A percentile compares a stretch with the other conserved stretches of the same genome.
phyloP scores from a whole-genome alignment of 2,797 vertebrate species.

The Catharus ustulatus region DNA sequence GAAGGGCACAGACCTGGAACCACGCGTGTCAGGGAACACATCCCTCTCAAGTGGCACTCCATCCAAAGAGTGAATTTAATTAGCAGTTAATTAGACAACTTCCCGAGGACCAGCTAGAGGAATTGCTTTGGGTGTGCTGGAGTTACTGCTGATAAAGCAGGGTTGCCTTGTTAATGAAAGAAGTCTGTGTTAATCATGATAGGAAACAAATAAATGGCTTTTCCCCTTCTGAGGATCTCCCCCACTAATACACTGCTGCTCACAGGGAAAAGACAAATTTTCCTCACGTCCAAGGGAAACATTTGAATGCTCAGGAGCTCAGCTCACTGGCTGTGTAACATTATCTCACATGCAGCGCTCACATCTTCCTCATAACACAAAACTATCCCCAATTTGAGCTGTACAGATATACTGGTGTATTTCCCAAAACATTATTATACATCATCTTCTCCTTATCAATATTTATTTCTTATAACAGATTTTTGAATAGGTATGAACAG shows the following conservation, averaged over 20 bases:
- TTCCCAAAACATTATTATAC: background rate
- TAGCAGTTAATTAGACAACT: background rate
- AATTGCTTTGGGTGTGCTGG: background rate
- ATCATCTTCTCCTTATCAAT: background rate
- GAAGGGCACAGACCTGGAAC: background rate
- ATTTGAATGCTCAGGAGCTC: background rate
- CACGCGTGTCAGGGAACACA: accelerated
- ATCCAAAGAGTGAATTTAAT: background rate
- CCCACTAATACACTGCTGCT: background rate
- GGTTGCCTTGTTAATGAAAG: background rate
- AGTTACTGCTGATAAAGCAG: background rate
- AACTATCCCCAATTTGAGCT: background rate
- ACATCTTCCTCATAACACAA: background rate
- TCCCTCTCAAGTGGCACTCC: background rate
- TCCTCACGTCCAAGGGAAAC: background rate
- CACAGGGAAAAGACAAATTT: background rate
- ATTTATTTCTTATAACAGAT: background rate
- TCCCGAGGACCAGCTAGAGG: background rate
- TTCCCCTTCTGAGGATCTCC: background rate
- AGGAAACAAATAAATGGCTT: background rate
- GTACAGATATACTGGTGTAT: background rate
- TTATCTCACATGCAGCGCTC: background rate
- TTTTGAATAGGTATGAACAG: background rate
- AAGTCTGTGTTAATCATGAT: background rate
- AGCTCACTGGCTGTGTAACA: background rate